Conservation (phyloP, 2,113 vertebrate species). For the Aspiorhynchus laticeps region DNA sequence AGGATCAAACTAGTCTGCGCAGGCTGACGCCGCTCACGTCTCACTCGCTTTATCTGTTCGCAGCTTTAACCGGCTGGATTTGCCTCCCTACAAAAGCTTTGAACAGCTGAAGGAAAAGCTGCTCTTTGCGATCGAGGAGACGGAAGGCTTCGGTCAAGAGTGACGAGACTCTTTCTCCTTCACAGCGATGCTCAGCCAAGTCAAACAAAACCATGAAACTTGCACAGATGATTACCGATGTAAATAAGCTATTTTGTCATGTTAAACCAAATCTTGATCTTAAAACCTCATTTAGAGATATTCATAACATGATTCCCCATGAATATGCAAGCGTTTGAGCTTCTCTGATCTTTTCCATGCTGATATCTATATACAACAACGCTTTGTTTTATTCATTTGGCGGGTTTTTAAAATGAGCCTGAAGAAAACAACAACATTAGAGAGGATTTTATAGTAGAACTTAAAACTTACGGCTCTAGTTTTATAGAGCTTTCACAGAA, state of each 20-base stretch:
- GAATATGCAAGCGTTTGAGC: constrained; percentile 95
- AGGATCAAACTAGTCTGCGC: fast-evolving
- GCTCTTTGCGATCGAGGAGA: constrained; percentile 97
- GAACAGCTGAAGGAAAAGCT: constrained; percentile 98
- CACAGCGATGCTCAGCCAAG: constrained; percentile 74
- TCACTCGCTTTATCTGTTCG: neutral
- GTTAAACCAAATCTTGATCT: constrained; percentile 85
- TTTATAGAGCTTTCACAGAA: constrained; percentile 91
- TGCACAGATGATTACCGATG: constrained; percentile 91
- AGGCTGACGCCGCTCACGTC: neutral
- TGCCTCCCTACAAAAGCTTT: constrained; percentile 97
- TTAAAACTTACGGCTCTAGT: constrained; percentile 88
- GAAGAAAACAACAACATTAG: constrained; percentile 46
- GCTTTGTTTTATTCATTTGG: constrained; percentile 56
- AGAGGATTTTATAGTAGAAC: constrained; percentile 74
- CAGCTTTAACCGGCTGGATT: constrained; percentile 97
- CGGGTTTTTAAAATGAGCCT: constrained; percentile 70
- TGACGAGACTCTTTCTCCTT: constrained; percentile 55
- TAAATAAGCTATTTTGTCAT: constrained; percentile 97
- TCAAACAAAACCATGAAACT: constrained; percentile 71
- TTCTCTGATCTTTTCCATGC: constrained; percentile 78
- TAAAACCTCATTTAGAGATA: constrained; percentile 80
- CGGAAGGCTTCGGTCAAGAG: constrained; percentile 98
- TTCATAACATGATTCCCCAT: constrained; percentile 82
- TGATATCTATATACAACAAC: constrained; percentile 66